phyloP scores from a whole-genome alignment of 2,797 vertebrate species.

The Gymnocypris eckloni region DNA sequence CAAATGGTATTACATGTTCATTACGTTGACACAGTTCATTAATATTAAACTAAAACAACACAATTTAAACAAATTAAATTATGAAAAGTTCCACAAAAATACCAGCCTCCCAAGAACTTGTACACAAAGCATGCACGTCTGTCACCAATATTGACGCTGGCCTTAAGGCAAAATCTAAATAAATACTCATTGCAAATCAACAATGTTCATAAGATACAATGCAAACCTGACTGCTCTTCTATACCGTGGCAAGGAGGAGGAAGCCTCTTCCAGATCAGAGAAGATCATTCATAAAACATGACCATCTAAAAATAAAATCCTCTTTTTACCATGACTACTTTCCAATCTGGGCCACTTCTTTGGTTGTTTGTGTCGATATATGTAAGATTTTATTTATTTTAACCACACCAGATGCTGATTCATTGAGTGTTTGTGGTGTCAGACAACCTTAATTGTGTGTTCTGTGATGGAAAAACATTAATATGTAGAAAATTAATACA shows the following conservation, averaged over 20 bases:
- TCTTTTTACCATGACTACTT: slow-evolving; percentile 64
- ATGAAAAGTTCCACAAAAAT: not conserved
- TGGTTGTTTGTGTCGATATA: slow-evolving; percentile 62
- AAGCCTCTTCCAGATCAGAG: slow-evolving; percentile 41
- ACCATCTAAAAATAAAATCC: slow-evolving; percentile 76
- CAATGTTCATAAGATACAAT: slow-evolving; percentile 33
- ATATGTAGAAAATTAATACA: not conserved
- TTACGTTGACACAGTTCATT: slow-evolving; percentile 17
- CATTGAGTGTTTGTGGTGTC: not conserved
- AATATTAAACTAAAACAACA: not conserved
- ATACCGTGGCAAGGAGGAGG: slow-evolving; percentile 41
- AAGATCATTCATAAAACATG: slow-evolving; percentile 80
- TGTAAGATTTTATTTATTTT: slow-evolving; percentile 14
- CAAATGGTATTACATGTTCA: slow-evolving; percentile 11
- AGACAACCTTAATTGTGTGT: not conserved
- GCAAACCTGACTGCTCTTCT: slow-evolving; percentile 44
- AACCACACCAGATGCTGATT: slow-evolving; percentile 20
- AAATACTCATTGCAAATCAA: not conserved
- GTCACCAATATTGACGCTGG: not conserved
- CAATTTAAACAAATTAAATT: not conserved
- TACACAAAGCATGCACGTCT: not conserved
- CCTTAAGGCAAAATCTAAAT: not conserved
- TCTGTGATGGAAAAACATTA: not conserved
- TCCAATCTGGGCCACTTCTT: slow-evolving; percentile 72
- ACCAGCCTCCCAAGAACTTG: not conserved